phyloP scores from a whole-genome alignment of 1,140 invertebrate species.

The Pantala flavescens region DNA sequence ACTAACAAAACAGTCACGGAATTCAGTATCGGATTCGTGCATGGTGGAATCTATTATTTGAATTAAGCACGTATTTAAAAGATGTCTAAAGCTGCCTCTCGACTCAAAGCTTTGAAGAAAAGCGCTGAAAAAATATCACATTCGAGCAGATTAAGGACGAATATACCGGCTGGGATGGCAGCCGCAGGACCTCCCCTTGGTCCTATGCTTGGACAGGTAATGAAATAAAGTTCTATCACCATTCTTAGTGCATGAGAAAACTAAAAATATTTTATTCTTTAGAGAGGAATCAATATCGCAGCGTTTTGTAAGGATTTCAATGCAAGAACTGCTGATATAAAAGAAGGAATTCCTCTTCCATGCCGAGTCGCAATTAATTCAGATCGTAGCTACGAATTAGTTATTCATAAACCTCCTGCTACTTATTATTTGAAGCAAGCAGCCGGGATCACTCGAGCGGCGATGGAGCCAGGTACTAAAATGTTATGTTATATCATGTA shows the following conservation, averaged over 20 bases:
- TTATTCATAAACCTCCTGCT: constrained; percentile 73
- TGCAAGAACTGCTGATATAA: constrained; percentile 82
- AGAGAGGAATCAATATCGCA: constrained; percentile 92
- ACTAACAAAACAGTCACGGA: too few relatives aligned
- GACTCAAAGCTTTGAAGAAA: constrained; percentile 56
- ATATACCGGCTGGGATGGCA: constrained; percentile 80
- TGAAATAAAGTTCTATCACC: background rate
- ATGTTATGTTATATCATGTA: background rate
- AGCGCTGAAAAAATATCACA: constrained; percentile 61
- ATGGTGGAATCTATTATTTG: too few relatives aligned
- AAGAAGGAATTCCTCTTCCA: constrained; percentile 84
- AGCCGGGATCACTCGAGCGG: constrained; percentile 75
- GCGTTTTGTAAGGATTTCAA: constrained; percentile 99
- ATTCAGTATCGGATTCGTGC: too few relatives aligned
- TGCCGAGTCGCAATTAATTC: constrained; percentile 65
- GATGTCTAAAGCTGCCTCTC: constrained; percentile 61
- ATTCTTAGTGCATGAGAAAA: too few relatives aligned
- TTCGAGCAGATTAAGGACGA: constrained; percentile 54
- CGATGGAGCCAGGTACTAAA: constrained; percentile 59
- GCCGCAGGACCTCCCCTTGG: constrained; percentile 80
- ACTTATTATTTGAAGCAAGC: constrained; percentile 89
- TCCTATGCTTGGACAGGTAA: constrained; percentile 80
- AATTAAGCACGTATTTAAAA: constrained; percentile 23
- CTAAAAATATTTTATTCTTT: constrained; percentile 24
- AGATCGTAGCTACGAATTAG: constrained; percentile 76